Conservation (phyloP, 2,113 vertebrate species). For the Enhydra lutris region DNA sequence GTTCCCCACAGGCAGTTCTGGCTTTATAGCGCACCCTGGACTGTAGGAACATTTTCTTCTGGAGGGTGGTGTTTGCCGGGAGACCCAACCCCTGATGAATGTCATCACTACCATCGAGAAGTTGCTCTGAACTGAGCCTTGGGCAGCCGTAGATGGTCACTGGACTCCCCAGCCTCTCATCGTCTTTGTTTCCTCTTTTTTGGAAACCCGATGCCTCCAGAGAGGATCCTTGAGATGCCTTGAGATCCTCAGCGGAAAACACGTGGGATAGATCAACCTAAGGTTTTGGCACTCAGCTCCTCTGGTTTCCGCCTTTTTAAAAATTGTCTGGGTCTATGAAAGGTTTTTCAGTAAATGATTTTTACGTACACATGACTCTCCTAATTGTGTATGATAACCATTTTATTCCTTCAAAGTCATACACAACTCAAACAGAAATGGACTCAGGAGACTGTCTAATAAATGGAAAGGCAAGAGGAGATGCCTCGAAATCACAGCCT, state of each 20-base stretch:
- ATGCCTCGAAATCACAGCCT: neutral
- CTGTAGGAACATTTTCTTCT: neutral
- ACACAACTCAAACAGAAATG: neutral
- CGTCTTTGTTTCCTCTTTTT: neutral
- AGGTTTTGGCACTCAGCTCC: neutral
- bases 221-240: neutral
- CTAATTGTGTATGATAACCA: neutral
- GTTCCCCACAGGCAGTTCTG: neutral
- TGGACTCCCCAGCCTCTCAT: neutral
- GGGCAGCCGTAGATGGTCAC: neutral
- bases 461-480: neutral
- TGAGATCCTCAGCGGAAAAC: neutral
- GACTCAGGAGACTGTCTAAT: neutral
- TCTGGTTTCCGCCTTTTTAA: neutral
- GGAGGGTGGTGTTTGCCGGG: neutral
- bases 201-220: neutral
- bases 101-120: neutral
- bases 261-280: neutral
- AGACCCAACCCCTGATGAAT: neutral
- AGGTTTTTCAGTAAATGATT: neutral
- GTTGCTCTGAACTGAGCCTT: neutral
- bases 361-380: neutral
- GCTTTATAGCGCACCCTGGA: neutral
- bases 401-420: neutral
- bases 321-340: neutral